These are phyloP conservation scores for Melitaea cinxia DNA, from an alignment of 1,140 invertebrate genomes.

Conservation along the genomic window DNA sequence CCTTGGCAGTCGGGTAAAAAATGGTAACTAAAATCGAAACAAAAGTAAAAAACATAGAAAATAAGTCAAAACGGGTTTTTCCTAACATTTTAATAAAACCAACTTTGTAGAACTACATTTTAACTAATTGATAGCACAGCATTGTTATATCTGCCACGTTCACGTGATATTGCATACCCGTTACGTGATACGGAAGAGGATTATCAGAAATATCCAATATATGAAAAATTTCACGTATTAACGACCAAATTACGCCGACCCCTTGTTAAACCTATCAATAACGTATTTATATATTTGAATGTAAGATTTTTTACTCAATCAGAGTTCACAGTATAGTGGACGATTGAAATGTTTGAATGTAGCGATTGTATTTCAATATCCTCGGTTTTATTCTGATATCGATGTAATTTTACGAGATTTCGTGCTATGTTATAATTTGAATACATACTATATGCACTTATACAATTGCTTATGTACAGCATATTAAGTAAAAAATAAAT, in stretches of 20 bases:
- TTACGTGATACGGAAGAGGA: not conserved
- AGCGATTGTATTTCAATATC: not conserved
- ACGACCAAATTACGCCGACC: not conserved
- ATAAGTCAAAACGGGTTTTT: no score
- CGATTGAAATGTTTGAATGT: conserved; percentile 1
- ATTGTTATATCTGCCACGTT: not conserved
- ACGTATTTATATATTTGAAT: not conserved
- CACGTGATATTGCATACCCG: not conserved
- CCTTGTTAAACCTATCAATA: not conserved
- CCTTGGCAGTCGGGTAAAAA: no score
- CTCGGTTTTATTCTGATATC: conserved; percentile 1
- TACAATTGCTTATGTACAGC: no score
- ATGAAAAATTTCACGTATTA: not conserved
- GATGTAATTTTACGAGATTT: not conserved
- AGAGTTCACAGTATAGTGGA: not conserved
- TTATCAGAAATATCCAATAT: not conserved
- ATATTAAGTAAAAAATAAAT: no score
- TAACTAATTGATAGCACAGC: not conserved
- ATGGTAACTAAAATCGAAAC: no score
- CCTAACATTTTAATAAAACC: no score
- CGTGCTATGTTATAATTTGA: not conserved
- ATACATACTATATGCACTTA: not conserved
- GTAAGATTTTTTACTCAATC: not conserved
- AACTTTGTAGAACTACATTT: no score
- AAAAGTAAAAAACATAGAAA: no score